Evolutionary conservation across 1,140 invertebrate genomes (phyloP).

Genomic region (Drosophila nigromelanica): DNA sequence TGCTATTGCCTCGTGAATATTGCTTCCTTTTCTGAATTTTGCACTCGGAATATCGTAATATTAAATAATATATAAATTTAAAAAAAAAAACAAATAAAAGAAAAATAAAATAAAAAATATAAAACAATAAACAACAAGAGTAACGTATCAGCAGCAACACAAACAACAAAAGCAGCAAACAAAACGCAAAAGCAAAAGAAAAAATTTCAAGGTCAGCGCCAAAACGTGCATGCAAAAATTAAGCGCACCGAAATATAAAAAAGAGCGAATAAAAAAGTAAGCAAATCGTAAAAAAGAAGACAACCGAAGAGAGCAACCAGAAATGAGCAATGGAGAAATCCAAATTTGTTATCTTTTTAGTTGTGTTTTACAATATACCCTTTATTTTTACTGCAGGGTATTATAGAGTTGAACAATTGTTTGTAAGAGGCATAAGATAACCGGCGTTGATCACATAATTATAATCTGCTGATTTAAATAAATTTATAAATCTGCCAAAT

Average conservation of each 20-base stretch:
- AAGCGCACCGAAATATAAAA: slow-evolving; percentile 57
- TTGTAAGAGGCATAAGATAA: too few species aligned
- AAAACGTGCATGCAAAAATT: slow-evolving; percentile 82
- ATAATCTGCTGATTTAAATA: too few species aligned
- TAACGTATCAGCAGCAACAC: slow-evolving; percentile 47
- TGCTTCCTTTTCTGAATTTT: slow-evolving; percentile 68
- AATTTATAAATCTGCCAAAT: too few species aligned
- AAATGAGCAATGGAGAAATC: slow-evolving; percentile 60
- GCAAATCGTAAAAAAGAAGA: slow-evolving; percentile 18
- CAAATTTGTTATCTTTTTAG: neutral
- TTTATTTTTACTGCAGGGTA: too few species aligned
- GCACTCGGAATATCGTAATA: slow-evolving; percentile 66
- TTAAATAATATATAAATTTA: slow-evolving; percentile 53
- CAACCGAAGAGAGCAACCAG: slow-evolving; percentile 54
- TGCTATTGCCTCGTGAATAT: slow-evolving; percentile 54
- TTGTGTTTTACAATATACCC: slow-evolving; percentile 1
- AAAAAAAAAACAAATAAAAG: slow-evolving; percentile 29
- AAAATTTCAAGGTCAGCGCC: slow-evolving; percentile 80
- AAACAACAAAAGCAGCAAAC: slow-evolving; percentile 39
- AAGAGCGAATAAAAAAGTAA: slow-evolving; percentile 59
- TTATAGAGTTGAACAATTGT: too few species aligned
- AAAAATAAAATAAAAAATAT: slow-evolving; percentile 5
- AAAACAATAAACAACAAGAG: slow-evolving; percentile 57
- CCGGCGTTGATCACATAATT: too few species aligned
- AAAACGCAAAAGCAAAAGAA: slow-evolving; percentile 70